phyloP scores from a whole-genome alignment of 2,888 invertebrate genomes.

The Epirrita christyi region DNA sequence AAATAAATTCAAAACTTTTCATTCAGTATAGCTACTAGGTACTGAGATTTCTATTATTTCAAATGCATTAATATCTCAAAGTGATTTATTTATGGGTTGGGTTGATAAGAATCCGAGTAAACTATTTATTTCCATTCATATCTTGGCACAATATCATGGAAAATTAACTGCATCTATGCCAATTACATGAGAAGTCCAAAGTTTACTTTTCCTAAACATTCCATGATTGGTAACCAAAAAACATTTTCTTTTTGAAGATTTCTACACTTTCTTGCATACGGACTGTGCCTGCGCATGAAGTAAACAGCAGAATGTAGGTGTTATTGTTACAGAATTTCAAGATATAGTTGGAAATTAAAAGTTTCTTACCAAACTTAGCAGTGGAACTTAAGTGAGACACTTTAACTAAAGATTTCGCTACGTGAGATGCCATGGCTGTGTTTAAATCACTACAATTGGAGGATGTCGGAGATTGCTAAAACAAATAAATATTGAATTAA shows the following conservation, averaged over 20 bases:
- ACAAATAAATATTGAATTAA: conserved; percentile 44
- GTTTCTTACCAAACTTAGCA: conserved; percentile 71
- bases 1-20: no score
- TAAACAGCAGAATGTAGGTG: background rate
- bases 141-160: conserved; percentile 47
- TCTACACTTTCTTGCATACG: background rate
- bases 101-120: conserved; percentile 27
- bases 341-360: conserved; percentile 25
- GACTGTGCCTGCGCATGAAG: background rate
- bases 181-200: conserved; percentile 63
- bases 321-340: background rate
- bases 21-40: no score
- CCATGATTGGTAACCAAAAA: conserved; percentile 14
- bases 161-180: conserved; percentile 56
- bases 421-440: conserved; percentile 73
- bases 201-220: conserved; percentile 50
- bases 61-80: conserved; percentile 3
- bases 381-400: conserved; percentile 66
- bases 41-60: no score
- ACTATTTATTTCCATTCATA: conserved; percentile 36
- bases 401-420: conserved; percentile 74
- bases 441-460: conserved; percentile 40
- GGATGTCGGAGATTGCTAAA: conserved; percentile 46
- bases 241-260: background rate
- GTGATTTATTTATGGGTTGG: conserved; percentile 26